phyloP scores from a whole-genome alignment of 2,113 vertebrate species.

The Marmota flaviventris region DNA sequence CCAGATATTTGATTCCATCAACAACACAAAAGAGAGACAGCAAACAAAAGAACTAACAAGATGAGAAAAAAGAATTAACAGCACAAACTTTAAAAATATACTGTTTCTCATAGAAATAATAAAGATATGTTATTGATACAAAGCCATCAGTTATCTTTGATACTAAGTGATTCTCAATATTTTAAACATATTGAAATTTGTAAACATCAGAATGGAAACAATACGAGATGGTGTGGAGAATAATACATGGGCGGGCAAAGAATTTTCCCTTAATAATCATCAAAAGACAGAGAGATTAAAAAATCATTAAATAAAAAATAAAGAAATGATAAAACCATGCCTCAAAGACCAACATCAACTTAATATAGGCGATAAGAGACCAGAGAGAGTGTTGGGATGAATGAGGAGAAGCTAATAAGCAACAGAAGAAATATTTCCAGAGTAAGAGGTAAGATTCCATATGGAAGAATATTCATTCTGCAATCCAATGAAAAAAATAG shows the following conservation, averaged over 20 bases:
- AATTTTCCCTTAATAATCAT: not conserved
- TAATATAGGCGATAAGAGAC: not conserved
- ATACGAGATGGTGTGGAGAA: not conserved
- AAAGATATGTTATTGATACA: not conserved
- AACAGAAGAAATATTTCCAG: not conserved
- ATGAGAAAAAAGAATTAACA: conserved; percentile 21
- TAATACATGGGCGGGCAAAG: not conserved
- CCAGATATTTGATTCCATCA: not conserved
- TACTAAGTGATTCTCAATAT: not conserved
- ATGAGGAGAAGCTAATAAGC: not conserved
- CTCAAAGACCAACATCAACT: not conserved
- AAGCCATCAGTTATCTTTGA: not conserved
- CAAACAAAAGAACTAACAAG: conserved; percentile 3
- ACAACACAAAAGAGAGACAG: not conserved
- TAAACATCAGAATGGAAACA: not conserved
- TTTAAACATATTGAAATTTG: not conserved
- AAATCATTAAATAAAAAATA: not conserved
- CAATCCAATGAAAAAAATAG: not conserved
- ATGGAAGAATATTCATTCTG: not conserved
- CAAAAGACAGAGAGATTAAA: not conserved
- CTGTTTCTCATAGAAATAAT: not conserved
- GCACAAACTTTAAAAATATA: not conserved
- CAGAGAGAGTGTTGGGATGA: not conserved
- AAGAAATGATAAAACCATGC: not conserved
- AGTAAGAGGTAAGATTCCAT: not conserved